phyloP scores from a whole-genome alignment of 1,140 invertebrate genomes.

The Drosophila kohkoa region DNA sequence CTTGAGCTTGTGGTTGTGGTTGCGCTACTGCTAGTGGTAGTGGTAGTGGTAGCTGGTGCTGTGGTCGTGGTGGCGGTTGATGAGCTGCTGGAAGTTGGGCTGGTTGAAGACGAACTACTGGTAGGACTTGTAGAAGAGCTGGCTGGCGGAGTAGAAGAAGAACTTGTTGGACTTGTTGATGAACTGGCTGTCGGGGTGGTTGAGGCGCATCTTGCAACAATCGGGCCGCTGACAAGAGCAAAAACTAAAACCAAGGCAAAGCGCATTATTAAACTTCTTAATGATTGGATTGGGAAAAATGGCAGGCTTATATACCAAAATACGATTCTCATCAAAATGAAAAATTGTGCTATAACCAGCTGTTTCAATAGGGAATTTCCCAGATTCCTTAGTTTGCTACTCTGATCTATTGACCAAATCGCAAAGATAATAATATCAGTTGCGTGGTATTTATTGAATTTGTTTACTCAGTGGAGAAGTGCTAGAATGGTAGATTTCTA shows the following conservation, averaged over 20 bases:
- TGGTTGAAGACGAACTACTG: neutral
- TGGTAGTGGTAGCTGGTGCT: neutral
- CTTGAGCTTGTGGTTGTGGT: no score
- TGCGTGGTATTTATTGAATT: no score
- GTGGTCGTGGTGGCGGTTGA: neutral
- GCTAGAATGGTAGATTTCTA: no score
- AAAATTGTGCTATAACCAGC: neutral
- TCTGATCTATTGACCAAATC: no score
- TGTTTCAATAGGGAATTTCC: neutral
- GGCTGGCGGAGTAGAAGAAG: neutral
- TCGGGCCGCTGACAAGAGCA: neutral
- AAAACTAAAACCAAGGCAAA: neutral
- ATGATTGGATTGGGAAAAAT: neutral
- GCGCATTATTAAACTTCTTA: constrained; percentile 7
- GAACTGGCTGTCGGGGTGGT: neutral
- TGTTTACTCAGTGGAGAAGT: no score
- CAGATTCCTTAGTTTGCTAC: no score
- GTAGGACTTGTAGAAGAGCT: neutral
- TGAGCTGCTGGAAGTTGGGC: neutral
- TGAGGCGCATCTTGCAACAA: neutral
- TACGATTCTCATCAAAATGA: neutral
- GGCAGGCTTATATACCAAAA: neutral
- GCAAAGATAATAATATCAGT: no score
- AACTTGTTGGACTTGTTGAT: neutral
- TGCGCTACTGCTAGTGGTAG: no score